A percentile compares a stretch with the other conserved stretches of the same genome.
These are phyloP conservation scores for Syrista parreyssii DNA, from an alignment of 2,888 invertebrate genomes.

Conservation along the genomic window DNA sequence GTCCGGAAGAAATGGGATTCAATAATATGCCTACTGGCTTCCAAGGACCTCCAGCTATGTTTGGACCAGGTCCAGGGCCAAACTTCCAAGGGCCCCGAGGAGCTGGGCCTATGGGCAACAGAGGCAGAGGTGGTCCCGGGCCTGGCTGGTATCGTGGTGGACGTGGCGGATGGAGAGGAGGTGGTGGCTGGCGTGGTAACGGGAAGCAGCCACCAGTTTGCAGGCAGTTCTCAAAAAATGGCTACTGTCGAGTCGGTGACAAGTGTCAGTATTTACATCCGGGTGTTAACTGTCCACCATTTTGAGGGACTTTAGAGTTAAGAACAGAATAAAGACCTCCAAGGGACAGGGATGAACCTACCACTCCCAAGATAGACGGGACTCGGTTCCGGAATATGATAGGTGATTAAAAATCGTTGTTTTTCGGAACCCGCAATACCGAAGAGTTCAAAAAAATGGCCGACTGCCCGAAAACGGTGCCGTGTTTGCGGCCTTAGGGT, in stretches of 20 bases:
- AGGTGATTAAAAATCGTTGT: conserved; percentile 13
- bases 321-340: not conserved
- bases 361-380: conserved; percentile 11
- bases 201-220: conserved; percentile 69
- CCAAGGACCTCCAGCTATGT: conserved; percentile 55
- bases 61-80: conserved; percentile 43
- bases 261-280: conserved; percentile 88
- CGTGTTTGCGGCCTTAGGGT: conserved; percentile 21
- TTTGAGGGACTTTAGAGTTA: conserved; percentile 35
- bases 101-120: conserved; percentile 46
- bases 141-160: conserved; percentile 64
- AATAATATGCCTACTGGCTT: conserved; percentile 47
- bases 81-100: conserved; percentile 54
- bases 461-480: not conserved
- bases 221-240: conserved; percentile 82
- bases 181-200: conserved; percentile 64
- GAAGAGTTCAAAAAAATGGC: not conserved
- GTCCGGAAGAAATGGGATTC: conserved; percentile 57
- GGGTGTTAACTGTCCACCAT: conserved; percentile 72
- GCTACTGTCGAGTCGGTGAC: conserved; percentile 84
- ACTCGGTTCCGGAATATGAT: conserved; percentile 18
- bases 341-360: not conserved
- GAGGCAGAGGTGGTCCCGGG: conserved; percentile 60
- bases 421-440: conserved; percentile 17
- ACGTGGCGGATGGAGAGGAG: conserved; percentile 69